Percentiles rank a stretch among this genome's conserved stretches.
These are phyloP conservation scores for Drosophila pullipes DNA, from an alignment of 2,888 invertebrate species.

Conservation along the genomic window DNA sequence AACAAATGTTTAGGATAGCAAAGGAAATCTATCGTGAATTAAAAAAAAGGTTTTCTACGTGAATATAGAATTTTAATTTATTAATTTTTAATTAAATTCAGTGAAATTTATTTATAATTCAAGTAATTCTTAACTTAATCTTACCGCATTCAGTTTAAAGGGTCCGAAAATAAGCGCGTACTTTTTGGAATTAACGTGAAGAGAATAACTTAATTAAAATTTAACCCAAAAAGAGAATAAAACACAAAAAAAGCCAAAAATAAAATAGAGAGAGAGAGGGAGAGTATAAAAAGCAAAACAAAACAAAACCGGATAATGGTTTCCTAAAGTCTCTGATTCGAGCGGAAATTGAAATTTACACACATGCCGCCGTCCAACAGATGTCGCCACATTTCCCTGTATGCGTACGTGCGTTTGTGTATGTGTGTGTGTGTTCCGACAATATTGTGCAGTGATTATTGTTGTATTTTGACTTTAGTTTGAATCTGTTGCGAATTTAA, in stretches of 20 bases:
- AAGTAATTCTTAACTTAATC: neutral
- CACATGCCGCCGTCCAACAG: slow-evolving; percentile 55
- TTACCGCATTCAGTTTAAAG: slow-evolving; percentile 16
- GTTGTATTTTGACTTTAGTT: slow-evolving; percentile 65
- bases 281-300: neutral
- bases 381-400: slow-evolving; percentile 49
- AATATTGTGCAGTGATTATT: slow-evolving; percentile 52
- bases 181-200: slow-evolving; percentile 8
- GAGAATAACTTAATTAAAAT: slow-evolving; percentile 45
- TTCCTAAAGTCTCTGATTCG: slow-evolving; percentile 37
- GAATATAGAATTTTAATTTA: neutral
- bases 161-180: slow-evolving; percentile 10
- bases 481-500: slow-evolving; percentile 65
- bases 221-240: slow-evolving; percentile 15
- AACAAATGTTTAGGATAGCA: no score
- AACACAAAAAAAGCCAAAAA: slow-evolving; percentile 6
- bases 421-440: slow-evolving; percentile 7
- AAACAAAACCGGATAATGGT: slow-evolving; percentile 36
- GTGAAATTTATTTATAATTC: no score
- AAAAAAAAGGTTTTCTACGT: fast-evolving
- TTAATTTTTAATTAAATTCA: neutral
- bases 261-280: neutral
- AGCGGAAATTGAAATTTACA: slow-evolving; percentile 68
- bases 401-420: slow-evolving; percentile 7
- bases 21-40: neutral